Evolutionary conservation across 2,888 invertebrate species (phyloP), one percentile per base, ranked within the genome.

Genomic region (Xestobium rufovillosum): DNA sequence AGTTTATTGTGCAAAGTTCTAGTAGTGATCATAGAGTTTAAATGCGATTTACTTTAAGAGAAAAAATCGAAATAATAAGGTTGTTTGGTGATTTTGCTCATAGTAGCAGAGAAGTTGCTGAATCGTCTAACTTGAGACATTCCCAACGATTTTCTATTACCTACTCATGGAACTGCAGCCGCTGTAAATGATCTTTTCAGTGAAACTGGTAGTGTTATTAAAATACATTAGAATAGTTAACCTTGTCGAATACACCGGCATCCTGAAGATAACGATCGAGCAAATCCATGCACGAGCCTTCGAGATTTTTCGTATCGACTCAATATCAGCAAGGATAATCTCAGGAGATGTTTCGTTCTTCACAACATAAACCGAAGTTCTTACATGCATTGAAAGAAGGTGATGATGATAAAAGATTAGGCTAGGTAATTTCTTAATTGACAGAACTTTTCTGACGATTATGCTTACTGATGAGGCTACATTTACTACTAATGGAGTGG

Each of bases 11-110:
- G 17, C 19, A 17, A 31, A n/a, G 6, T 6, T n/a, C 8, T 8
- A n/a, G 6, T n/a, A 6, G 8, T 23, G 23, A 23, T 14, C 31
- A 17, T 17, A 33, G 9, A n/a, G 25, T 33, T 33, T 11, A 33
- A 33, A 23, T 23, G 23, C 23, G 19, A 33, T 33, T 33, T n/a
- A 31, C 32, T 31, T 31, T 31, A 31, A 9, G 17, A 17, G 17
- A 31, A 9, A 31, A 31, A 31, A 31, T 31, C 32, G 27, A 27
- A 4, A 25, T 26, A 26, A 26, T 26, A n/a, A n/a, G 26, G 27
- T 34, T 34, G 15, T 14, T 35, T 35, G 28, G 29, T 35, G 27
- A 35, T 35, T 14, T 14, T 35, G 28, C 10, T 35, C 35, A 19
- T 35, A 35, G 35, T 17, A 35, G 29, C 29, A 35, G 29, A 27